phyloP scores from a whole-genome alignment of 2,888 invertebrate genomes.

The Xestia xanthographa region DNA sequence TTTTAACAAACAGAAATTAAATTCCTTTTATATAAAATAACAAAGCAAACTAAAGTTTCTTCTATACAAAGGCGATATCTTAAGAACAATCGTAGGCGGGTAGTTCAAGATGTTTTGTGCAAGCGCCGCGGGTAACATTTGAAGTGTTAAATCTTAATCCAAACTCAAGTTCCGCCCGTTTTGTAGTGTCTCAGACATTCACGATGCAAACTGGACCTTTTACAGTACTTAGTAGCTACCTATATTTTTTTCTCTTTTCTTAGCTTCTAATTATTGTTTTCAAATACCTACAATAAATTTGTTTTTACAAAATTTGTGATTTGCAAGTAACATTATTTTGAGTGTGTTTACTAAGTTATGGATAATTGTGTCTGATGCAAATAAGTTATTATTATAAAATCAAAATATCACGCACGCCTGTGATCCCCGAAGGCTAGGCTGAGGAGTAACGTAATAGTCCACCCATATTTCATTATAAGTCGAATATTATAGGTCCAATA shows the following conservation, averaged over 20 bases:
- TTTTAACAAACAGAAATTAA: background rate
- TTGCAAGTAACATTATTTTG: too few species aligned
- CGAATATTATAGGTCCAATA: too few species aligned
- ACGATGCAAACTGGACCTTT: slow-evolving; percentile 4
- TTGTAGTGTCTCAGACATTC: slow-evolving; percentile 11
- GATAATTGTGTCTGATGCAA: too few species aligned
- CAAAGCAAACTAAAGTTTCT: slow-evolving; percentile 24
- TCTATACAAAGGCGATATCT: slow-evolving; percentile 34
- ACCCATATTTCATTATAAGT: too few species aligned
- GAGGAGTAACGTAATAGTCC: too few species aligned
- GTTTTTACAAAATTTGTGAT: too few species aligned
- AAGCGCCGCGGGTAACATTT: slow-evolving; percentile 56
- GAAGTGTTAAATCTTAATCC: slow-evolving; percentile 69
- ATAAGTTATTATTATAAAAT: too few species aligned
- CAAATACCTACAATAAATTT: too few species aligned
- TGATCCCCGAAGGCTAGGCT: too few species aligned
- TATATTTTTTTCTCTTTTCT: background rate
- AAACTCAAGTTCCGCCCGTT: slow-evolving; percentile 32
- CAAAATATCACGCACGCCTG: too few species aligned
- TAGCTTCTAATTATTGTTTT: too few species aligned
- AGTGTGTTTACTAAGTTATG: too few species aligned
- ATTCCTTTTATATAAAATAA: slow-evolving; percentile 5
- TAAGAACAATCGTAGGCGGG: slow-evolving; percentile 48
- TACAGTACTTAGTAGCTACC: background rate
- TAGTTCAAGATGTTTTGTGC: slow-evolving; percentile 56